Conservation (phyloP, 2,888 invertebrate species). For the Drosophila paramelanica region DNA sequence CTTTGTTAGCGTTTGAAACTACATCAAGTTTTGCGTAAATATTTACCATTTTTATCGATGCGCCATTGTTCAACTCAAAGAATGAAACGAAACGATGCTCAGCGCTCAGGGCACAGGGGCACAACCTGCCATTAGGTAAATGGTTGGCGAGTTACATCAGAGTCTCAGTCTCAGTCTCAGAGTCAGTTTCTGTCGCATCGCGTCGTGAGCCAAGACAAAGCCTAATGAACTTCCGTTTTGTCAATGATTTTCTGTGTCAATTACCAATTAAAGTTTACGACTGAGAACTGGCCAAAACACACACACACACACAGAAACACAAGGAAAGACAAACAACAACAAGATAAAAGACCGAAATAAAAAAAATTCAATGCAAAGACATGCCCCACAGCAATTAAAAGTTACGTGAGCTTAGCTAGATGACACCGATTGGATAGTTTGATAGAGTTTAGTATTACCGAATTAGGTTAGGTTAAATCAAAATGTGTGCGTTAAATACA, state of each 20-base stretch:
- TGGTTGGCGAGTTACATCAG: conserved; percentile 38
- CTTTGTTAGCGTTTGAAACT: conserved; percentile 36
- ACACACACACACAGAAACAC: neutral
- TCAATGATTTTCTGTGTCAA: conserved; percentile 62
- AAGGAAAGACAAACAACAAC: conserved; percentile 3
- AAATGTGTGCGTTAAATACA: neutral
- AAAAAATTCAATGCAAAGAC: conserved; percentile 21
- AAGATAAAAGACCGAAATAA: neutral
- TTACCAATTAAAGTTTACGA: conserved; percentile 54
- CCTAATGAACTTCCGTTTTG: conserved; percentile 74
- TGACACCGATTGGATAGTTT: conserved; percentile 28
- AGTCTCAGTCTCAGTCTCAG: neutral
- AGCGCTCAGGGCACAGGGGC: conserved; percentile 6
- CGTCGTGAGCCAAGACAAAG: conserved; percentile 55
- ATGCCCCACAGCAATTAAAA: conserved; percentile 38
- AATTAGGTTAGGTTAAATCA: conserved; percentile 5
- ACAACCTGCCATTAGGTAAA: conserved; percentile 21
- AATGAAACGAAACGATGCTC: conserved; percentile 7
- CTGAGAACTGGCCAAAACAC: conserved; percentile 36
- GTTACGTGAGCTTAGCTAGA: conserved; percentile 40
- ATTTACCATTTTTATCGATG: conserved; percentile 55
- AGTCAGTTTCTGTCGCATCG: conserved; percentile 12
- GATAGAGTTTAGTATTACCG: conserved; percentile 11
- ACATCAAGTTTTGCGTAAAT: conserved; percentile 52
- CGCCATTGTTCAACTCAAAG: conserved; percentile 32